Evolutionary conservation across 2,113 vertebrate species (phyloP).

Genomic region (Perca schrenkii): DNA sequence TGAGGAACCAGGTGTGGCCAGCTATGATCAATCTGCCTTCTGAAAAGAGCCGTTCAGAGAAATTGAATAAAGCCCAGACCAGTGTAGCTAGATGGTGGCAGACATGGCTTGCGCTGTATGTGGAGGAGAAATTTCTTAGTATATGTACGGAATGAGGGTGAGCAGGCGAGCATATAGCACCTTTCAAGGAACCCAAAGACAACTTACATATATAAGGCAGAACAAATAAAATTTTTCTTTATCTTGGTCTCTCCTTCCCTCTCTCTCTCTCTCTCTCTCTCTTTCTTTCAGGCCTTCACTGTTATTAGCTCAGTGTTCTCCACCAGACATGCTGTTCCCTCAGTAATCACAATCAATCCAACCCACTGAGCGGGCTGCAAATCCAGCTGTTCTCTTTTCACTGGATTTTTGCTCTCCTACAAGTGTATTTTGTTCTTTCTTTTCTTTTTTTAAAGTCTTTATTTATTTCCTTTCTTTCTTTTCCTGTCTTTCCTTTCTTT

Average conservation of each 20-base stretch:
- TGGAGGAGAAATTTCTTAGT: neutral
- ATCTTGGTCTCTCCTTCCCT: neutral
- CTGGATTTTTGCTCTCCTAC: slow-evolving; percentile 22
- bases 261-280: neutral
- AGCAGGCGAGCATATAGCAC: neutral
- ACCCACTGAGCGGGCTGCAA: slow-evolving; percentile 48
- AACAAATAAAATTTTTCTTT: neutral
- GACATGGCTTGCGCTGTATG: neutral
- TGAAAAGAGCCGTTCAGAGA: slow-evolving; percentile 27
- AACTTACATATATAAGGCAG: no score
- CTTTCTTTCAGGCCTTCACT: slow-evolving; percentile 38
- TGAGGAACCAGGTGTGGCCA: slow-evolving; percentile 47
- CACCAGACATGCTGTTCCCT: slow-evolving; percentile 68
- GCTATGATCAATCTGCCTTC: slow-evolving; percentile 35
- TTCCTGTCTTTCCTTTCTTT: neutral
- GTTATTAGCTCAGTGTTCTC: slow-evolving; percentile 61
- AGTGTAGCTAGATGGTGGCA: slow-evolving; percentile 32
- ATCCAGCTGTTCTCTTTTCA: slow-evolving; percentile 47
- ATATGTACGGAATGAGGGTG: neutral
- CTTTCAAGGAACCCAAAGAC: no score
- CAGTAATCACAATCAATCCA: slow-evolving; percentile 70
- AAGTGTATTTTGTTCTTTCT: slow-evolving; percentile 1
- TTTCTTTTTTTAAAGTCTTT: neutral
- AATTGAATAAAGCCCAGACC: slow-evolving; percentile 47
- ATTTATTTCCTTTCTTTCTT: slow-evolving; percentile 4